These are phyloP conservation scores for Lasioglossum villosulum DNA, from an alignment of 2,888 invertebrate species.

Conservation along the genomic window DNA sequence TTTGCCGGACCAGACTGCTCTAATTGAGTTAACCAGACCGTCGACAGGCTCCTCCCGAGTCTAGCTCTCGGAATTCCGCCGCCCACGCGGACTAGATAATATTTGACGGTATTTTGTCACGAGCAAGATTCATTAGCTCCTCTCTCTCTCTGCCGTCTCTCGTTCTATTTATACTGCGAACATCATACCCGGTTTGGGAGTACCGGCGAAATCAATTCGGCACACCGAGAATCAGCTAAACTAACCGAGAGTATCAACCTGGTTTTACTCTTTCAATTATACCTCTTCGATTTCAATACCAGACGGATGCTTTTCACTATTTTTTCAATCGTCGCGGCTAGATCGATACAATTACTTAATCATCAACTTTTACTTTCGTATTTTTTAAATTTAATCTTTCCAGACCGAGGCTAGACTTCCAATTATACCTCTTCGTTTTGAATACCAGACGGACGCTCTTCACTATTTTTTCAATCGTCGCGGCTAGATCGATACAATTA, in stretches of 20 bases:
- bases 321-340: too few relatives aligned
- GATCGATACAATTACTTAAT: background rate
- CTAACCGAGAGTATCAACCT: background rate
- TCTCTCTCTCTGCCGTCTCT: background rate
- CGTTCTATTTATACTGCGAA: slow-evolving; percentile 22
- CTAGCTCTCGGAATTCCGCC: slow-evolving; percentile 11
- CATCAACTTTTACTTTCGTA: background rate
- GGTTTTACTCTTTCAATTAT: background rate
- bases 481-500: background rate
- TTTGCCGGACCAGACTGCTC: slow-evolving; percentile 24
- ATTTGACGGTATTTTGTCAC: slow-evolving; percentile 32
- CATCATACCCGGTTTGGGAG: background rate
- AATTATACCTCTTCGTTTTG: too few relatives aligned
- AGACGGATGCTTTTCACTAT: too few relatives aligned
- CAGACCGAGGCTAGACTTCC: too few relatives aligned
- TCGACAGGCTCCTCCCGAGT: slow-evolving; percentile 21
- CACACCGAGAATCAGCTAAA: background rate
- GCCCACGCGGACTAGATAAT: slow-evolving; percentile 23
- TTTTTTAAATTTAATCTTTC: background rate
- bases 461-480: too few relatives aligned
- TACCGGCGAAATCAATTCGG: background rate
- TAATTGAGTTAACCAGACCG: slow-evolving; percentile 31
- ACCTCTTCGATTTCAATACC: too few relatives aligned
- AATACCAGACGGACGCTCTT: too few relatives aligned
- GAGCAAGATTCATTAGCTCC: slow-evolving; percentile 9